Conservation (phyloP, 2,113 vertebrate genomes). For the Limnothrissa miodon region DNA sequence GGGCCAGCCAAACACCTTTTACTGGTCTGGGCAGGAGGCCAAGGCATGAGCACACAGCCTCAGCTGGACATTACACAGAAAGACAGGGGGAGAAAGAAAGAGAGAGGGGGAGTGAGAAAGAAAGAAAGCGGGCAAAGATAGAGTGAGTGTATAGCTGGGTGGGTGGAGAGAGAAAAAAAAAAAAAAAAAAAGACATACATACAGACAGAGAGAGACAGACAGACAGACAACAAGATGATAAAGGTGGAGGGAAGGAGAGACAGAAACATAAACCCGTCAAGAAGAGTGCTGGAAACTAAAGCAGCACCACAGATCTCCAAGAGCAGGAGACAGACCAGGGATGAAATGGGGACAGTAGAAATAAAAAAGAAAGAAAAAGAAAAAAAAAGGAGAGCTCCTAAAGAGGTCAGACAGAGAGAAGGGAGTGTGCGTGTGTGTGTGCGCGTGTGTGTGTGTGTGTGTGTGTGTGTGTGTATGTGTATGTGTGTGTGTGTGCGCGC, state of each 20-base stretch:
- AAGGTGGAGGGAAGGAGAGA: conserved; percentile 41
- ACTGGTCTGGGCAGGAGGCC: background rate
- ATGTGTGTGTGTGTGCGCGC: no score
- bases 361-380: conserved; percentile 42
- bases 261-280: background rate
- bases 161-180: background rate
- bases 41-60: background rate
- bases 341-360: conserved; percentile 20
- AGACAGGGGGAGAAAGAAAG: background rate
- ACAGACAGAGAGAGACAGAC: background rate
- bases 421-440: no score
- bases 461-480: no score
- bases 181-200: background rate
- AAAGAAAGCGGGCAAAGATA: background rate
- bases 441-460: no score
- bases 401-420: background rate
- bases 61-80: background rate
- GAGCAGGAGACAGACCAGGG: background rate
- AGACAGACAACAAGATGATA: conserved; percentile 31
- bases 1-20: background rate
- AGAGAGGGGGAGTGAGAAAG: background rate
- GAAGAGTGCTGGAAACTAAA: background rate
- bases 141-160: background rate
- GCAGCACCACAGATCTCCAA: background rate
- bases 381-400: background rate